phyloP scores from a whole-genome alignment of 2,888 invertebrate genomes.

The Melolontha melolontha region DNA sequence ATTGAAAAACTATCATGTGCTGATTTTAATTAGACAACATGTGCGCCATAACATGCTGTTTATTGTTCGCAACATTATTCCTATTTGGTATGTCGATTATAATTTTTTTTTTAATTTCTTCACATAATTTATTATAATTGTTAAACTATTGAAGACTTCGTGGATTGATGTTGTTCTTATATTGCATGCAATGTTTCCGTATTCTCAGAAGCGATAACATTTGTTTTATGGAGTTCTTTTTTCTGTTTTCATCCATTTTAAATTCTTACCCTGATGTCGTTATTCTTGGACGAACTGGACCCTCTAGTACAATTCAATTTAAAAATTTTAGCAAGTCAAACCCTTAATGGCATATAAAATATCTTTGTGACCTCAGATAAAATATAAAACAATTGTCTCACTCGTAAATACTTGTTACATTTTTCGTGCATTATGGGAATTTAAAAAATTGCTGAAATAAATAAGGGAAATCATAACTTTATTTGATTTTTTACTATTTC shows the following conservation, averaged over 20 bases:
- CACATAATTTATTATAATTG: neutral
- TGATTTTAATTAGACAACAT: constrained; percentile 52
- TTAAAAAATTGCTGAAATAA: too few species aligned
- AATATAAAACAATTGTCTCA: too few species aligned
- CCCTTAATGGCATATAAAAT: too few species aligned
- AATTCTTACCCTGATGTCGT: too few species aligned
- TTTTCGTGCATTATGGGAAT: too few species aligned
- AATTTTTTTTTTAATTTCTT: constrained; percentile 2
- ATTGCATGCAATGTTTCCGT: neutral
- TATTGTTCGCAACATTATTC: constrained; percentile 57
- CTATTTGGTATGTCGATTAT: constrained; percentile 56
- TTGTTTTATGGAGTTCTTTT: neutral
- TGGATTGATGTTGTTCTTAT: neutral
- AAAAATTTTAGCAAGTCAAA: too few species aligned
- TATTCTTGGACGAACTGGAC: too few species aligned
- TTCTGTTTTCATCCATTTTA: neutral
- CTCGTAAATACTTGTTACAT: too few species aligned
- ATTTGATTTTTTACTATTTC: too few species aligned
- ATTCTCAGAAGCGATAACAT: neutral
- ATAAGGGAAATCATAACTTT: too few species aligned
- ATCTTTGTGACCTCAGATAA: too few species aligned
- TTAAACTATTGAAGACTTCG: neutral
- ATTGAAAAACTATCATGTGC: constrained; percentile 44
- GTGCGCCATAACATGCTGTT: constrained; percentile 57
- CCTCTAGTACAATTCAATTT: too few species aligned